Evolutionary conservation across 2,888 invertebrate genomes (phyloP).

Genomic region (Perizoma affinitatum): DNA sequence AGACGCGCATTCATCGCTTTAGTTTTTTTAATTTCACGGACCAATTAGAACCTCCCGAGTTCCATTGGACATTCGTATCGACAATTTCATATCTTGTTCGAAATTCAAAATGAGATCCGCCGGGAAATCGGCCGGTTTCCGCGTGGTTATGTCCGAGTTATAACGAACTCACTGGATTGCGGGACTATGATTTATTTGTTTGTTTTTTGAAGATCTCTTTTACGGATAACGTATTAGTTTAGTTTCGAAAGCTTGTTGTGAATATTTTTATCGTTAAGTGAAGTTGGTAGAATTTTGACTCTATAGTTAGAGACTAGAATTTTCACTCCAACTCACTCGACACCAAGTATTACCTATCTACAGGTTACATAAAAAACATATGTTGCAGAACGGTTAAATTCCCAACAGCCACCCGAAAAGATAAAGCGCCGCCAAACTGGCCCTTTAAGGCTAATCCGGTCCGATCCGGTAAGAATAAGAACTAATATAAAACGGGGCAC

Average conservation of each 20-base stretch:
- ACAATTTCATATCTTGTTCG: conserved; percentile 58
- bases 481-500: no score
- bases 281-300: no score
- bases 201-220: conserved; percentile 24
- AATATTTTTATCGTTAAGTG: conserved; percentile 1
- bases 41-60: conserved; percentile 50
- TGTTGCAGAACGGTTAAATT: no score
- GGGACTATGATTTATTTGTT: conserved; percentile 23
- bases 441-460: no score
- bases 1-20: conserved; percentile 24
- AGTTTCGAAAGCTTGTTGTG: background rate
- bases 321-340: no score
- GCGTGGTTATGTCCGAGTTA: conserved; percentile 28
- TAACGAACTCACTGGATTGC: conserved; percentile 24
- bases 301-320: no score
- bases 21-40: conserved; percentile 39
- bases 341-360: no score
- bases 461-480: no score
- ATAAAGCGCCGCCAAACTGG: no score
- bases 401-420: no score
- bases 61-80: conserved; percentile 49
- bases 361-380: no score
- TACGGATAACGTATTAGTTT: conserved; percentile 8
- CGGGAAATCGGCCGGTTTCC: conserved; percentile 55
- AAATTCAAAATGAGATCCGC: conserved; percentile 50